These are phyloP conservation scores for Cepphus grylle DNA, from an alignment of 2,113 vertebrate genomes.

Conservation along the genomic window DNA sequence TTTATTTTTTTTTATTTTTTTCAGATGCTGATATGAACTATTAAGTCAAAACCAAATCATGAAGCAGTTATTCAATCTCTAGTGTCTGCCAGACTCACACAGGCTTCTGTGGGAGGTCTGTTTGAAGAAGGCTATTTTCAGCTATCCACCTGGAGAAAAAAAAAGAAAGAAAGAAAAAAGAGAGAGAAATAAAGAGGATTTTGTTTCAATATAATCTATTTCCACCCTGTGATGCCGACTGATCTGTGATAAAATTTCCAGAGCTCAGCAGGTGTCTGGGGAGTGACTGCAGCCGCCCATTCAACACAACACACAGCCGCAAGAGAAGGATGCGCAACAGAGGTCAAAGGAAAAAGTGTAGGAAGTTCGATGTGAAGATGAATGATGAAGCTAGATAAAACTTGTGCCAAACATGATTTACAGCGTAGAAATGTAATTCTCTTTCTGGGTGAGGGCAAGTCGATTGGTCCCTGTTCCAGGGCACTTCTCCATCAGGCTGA, in stretches of 20 bases:
- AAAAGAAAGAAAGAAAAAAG: not conserved
- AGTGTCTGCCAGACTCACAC: not conserved
- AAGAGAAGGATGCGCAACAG: not conserved
- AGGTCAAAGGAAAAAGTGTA: not conserved
- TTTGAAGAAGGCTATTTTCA: conserved; percentile 29
- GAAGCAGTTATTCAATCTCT: not conserved
- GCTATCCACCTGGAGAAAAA: not conserved
- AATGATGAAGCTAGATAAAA: not conserved
- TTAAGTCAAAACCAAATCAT: not conserved
- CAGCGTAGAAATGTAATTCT: not conserved
- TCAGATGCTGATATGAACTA: not conserved
- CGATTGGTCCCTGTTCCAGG: accelerated
- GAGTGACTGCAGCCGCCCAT: not conserved
- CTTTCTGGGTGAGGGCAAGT: not conserved
- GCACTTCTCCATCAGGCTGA: not conserved
- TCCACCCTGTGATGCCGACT: not conserved
- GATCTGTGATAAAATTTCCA: not conserved
- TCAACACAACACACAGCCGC: not conserved
- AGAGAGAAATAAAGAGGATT: not conserved
- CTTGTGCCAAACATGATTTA: not conserved
- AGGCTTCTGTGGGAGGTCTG: conserved; percentile 12
- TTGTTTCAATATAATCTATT: not conserved
- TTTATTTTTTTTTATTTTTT: not conserved
- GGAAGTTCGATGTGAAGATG: not conserved
- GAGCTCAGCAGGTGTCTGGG: not conserved